A percentile compares a stretch with the other conserved stretches of the same genome.
phyloP scores from a whole-genome alignment of 92 coral and sea anemone species.

The Metridium senile region DNA sequence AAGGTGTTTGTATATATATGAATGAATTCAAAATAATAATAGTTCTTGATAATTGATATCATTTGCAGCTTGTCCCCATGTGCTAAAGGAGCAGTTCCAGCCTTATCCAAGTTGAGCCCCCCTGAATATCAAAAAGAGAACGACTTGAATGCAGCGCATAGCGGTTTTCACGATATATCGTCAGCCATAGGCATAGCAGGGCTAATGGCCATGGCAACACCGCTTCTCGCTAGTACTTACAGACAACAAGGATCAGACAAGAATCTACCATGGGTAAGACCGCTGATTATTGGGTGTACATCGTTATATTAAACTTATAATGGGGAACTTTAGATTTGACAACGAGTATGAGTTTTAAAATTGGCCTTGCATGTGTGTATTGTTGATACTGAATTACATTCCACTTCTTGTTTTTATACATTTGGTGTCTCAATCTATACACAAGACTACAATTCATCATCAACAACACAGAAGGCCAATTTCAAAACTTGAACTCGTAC shows the following conservation, averaged over 20 bases:
- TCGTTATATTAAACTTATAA: background rate
- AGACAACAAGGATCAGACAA: slow-evolving; percentile 27
- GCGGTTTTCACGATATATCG: slow-evolving; percentile 27
- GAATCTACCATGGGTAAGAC: slow-evolving; percentile 28
- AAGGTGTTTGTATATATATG: too few relatives aligned
- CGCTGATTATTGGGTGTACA: background rate
- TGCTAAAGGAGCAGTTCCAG: slow-evolving; percentile 75
- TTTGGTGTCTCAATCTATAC: too few relatives aligned
- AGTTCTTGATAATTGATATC: background rate
- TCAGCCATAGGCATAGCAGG: slow-evolving; percentile 84
- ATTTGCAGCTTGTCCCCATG: slow-evolving; percentile 69
- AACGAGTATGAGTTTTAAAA: too few relatives aligned
- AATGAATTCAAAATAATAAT: too few relatives aligned
- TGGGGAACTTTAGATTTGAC: too few relatives aligned
- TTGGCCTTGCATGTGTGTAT: too few relatives aligned
- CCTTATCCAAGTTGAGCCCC: slow-evolving; percentile 69
- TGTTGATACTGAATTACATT: too few relatives aligned
- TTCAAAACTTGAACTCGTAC: too few relatives aligned
- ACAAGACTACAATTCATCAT: too few relatives aligned
- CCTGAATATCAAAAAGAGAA: slow-evolving; percentile 61
- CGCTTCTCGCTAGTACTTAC: slow-evolving; percentile 68
- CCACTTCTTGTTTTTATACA: too few relatives aligned
- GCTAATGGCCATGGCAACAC: slow-evolving; percentile 72
- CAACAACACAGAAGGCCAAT: too few relatives aligned
- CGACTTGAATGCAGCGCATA: slow-evolving; percentile 29